These are phyloP conservation scores for Pavo muticus DNA, from an alignment of 2,113 vertebrate species.

Conservation along the genomic window DNA sequence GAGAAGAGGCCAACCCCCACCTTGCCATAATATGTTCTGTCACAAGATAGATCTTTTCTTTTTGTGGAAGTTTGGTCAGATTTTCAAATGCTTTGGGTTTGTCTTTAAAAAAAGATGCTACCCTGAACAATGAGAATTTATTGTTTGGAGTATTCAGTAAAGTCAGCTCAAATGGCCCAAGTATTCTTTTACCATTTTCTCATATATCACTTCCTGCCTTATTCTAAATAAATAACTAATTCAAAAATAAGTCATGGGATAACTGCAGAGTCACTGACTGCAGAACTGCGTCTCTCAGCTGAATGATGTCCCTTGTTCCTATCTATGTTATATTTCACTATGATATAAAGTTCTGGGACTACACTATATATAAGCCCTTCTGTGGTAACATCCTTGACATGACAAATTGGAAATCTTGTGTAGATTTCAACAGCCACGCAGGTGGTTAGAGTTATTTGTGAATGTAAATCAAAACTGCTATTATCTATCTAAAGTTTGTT, in stretches of 20 bases:
- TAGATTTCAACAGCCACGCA: background rate
- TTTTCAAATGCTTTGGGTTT: background rate
- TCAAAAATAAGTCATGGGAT: background rate
- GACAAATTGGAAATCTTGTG: background rate
- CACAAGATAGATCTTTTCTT: background rate
- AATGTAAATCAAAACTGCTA: background rate
- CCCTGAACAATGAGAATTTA: rapidly evolving
- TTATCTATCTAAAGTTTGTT: background rate
- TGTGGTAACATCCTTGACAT: background rate
- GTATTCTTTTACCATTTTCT: background rate
- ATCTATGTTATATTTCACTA: background rate
- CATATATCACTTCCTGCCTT: background rate
- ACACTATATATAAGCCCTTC: background rate
- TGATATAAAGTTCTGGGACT: background rate
- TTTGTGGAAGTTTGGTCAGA: background rate
- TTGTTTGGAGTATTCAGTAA: background rate
- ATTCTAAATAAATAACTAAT: background rate
- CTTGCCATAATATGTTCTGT: background rate
- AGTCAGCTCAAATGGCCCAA: background rate
- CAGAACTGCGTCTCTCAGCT: background rate
- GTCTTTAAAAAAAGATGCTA: background rate
- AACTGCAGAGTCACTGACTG: background rate
- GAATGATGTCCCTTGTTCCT: background rate
- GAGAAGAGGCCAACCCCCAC: too few species aligned
- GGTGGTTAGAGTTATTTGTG: background rate